These are phyloP conservation scores for Orthosia incerta DNA, from an alignment of 2,888 invertebrate genomes.

Conservation along the genomic window DNA sequence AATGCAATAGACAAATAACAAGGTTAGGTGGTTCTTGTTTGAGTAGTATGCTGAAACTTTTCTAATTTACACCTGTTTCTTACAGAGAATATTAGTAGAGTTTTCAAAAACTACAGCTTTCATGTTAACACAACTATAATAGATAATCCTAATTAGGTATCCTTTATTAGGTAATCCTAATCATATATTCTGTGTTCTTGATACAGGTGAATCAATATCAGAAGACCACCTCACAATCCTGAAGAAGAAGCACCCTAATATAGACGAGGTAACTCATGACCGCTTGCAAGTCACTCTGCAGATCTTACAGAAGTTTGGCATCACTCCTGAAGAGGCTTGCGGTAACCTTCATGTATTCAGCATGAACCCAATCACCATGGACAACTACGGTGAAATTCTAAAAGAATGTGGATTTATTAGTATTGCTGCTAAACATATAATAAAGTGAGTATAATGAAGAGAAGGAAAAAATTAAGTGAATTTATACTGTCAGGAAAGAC, in stretches of 20 bases:
- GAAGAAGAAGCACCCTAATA: constrained; percentile 81
- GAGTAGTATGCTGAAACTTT: neutral
- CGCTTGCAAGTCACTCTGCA: constrained; percentile 79
- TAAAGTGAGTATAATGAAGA: constrained; percentile 73
- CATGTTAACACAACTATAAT: neutral
- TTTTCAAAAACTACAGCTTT: neutral
- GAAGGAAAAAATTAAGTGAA: no score
- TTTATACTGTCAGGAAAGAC: no score
- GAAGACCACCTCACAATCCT: constrained; percentile 70
- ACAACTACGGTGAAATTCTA: constrained; percentile 92
- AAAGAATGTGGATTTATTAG: constrained; percentile 91
- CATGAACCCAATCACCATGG: constrained; percentile 89
- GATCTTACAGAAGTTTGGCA: constrained; percentile 84
- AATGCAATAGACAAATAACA: neutral
- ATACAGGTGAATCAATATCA: constrained; percentile 76
- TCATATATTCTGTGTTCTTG: neutral
- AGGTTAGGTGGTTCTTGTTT: constrained; percentile 15
- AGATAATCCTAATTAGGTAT: neutral
- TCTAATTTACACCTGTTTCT: neutral
- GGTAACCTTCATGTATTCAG: constrained; percentile 90
- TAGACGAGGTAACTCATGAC: constrained; percentile 77
- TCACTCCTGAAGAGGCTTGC: constrained; percentile 88
- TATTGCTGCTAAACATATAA: constrained; percentile 83
- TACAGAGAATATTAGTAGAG: neutral
- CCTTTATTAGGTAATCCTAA: no score